These are phyloP conservation scores for Batillaria attramentaria DNA, from an alignment of 1,140 invertebrate species.

Conservation along the genomic window DNA sequence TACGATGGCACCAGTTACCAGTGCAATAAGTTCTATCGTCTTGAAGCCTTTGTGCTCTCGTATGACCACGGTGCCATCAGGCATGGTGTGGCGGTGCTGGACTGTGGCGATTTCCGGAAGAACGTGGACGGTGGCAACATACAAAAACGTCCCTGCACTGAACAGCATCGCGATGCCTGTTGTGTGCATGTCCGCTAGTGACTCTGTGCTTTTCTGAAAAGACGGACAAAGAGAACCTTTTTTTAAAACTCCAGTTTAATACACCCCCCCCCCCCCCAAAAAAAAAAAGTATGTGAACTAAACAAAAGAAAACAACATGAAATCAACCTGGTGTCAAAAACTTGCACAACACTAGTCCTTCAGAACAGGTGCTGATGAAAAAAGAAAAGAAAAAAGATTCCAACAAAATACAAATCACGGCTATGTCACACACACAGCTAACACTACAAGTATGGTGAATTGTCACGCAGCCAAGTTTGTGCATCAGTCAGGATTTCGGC, in stretches of 20 bases:
- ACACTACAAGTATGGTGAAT: neutral
- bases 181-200: slow-evolving; percentile 87
- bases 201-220: slow-evolving; percentile 69
- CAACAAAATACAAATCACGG: neutral
- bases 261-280: too few species aligned
- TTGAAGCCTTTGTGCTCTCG: slow-evolving; percentile 77
- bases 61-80: slow-evolving; percentile 74
- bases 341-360: neutral
- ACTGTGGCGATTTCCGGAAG: slow-evolving; percentile 86
- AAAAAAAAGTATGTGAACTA: neutral
- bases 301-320: neutral
- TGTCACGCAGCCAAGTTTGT: neutral
- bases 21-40: slow-evolving; percentile 84
- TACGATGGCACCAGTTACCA: slow-evolving; percentile 88
- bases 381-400: neutral
- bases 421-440: neutral
- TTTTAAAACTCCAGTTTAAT: too few species aligned
- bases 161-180: slow-evolving; percentile 98
- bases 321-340: neutral
- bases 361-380: neutral
- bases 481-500: neutral
- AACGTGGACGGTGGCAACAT: slow-evolving; percentile 98
- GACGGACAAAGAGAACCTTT: neutral
- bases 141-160: slow-evolving; percentile 98
- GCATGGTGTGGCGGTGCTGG: slow-evolving; percentile 54